Conservation (phyloP, 1,140 invertebrate genomes). For the Megathymus violae region DNA sequence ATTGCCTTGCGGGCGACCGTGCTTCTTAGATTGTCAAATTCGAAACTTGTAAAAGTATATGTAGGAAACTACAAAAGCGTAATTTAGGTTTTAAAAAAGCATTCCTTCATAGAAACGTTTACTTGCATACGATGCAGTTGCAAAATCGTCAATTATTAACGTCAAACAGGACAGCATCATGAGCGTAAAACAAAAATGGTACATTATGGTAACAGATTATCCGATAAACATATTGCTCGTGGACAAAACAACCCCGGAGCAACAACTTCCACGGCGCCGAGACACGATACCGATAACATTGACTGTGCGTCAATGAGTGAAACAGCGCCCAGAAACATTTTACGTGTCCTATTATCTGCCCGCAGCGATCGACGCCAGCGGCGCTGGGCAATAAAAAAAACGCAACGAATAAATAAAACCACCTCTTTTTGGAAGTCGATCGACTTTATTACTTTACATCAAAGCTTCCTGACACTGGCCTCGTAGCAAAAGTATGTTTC, state of each 20-base stretch:
- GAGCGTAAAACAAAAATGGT: not conserved
- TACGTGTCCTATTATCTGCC: constrained; percentile 16
- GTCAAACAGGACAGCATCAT: not conserved
- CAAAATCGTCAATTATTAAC: not conserved
- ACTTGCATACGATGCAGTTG: too few species aligned
- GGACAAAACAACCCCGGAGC: not conserved
- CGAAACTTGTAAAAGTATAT: too few species aligned
- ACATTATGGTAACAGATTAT: not conserved
- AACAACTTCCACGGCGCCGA: constrained; percentile 1
- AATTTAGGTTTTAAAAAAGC: too few species aligned
- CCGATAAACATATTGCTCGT: not conserved
- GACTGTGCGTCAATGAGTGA: constrained; percentile 17
- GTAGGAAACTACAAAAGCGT: too few species aligned
- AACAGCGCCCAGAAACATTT: constrained; percentile 12
- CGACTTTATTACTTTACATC: too few species aligned
- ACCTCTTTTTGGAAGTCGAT: too few species aligned
- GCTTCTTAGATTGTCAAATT: too few species aligned
- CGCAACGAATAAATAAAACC: not conserved
- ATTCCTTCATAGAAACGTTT: too few species aligned
- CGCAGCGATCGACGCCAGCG: constrained; percentile 5
- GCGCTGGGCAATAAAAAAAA: constrained; percentile 5
- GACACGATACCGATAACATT: constrained; percentile 13
- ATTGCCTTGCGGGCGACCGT: too few species aligned
- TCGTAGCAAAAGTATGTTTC: not conserved
- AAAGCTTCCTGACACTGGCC: not conserved